Evolutionary conservation across 2,888 invertebrate species (phyloP).

Genomic region (Hedychridium roseum): DNA sequence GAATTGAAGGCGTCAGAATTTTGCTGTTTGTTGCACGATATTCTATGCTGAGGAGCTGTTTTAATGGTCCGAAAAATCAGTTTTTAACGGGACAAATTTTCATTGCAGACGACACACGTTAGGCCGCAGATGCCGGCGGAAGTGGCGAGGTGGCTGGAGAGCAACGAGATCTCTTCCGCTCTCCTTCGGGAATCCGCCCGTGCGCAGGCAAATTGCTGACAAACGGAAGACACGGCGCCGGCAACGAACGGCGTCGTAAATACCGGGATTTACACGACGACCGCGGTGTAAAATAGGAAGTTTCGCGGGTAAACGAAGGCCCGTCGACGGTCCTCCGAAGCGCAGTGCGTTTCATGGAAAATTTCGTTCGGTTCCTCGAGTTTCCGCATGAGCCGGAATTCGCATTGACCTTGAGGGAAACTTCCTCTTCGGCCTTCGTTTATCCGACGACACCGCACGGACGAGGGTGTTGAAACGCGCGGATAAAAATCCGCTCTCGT

Average conservation of each 20-base stretch:
- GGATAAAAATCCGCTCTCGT: too few species aligned
- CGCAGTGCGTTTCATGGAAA: too few species aligned
- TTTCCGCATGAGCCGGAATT: too few species aligned
- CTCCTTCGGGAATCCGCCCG: constrained; percentile 65
- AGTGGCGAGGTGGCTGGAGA: constrained; percentile 75
- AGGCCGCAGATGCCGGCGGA: constrained; percentile 73
- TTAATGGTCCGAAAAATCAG: too few species aligned
- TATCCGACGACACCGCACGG: too few species aligned
- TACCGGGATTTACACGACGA: constrained; percentile 26
- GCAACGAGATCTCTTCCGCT: constrained; percentile 76
- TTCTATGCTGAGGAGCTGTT: neutral
- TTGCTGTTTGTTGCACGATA: neutral
- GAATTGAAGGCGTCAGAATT: too few species aligned
- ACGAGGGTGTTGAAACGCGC: too few species aligned
- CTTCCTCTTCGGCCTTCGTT: too few species aligned
- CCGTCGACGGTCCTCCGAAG: too few species aligned
- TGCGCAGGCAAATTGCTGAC: constrained; percentile 48
- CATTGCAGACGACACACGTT: constrained; percentile 46
- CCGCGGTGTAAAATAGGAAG: constrained; percentile 32
- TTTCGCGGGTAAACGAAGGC: too few species aligned
- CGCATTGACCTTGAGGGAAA: too few species aligned
- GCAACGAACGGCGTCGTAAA: constrained; percentile 35
- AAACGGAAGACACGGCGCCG: constrained; percentile 42
- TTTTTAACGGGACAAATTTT: neutral
- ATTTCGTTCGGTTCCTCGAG: too few species aligned